A percentile compares a stretch with the other conserved stretches of the same genome.
These are phyloP conservation scores for Porites australiensis DNA, from an alignment of 64 coral and sea anemone genomes.

Conservation along the genomic window DNA sequence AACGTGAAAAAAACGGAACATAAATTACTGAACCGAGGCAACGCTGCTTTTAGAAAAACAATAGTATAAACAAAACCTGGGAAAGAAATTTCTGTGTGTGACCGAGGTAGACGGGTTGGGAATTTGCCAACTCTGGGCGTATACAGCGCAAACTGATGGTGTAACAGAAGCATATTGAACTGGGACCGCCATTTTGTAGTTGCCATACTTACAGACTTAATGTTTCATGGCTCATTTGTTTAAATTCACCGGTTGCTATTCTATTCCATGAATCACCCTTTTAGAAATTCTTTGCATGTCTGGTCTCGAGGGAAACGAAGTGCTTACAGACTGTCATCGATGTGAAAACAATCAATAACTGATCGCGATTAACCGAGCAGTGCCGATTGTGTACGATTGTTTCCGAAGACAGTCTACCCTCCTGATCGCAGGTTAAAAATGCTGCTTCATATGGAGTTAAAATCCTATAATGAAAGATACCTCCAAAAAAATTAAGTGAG, in stretches of 20 bases:
- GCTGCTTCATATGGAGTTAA: too few relatives aligned
- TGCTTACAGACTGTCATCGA: neutral
- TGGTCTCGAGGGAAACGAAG: neutral
- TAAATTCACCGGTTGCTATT: constrained; percentile 64
- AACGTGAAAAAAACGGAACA: neutral
- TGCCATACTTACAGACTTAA: constrained; percentile 52
- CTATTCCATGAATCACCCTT: neutral
- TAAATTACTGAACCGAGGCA: neutral
- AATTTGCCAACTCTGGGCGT: constrained; percentile 71
- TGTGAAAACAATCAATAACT: neutral
- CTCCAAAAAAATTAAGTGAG: too few relatives aligned
- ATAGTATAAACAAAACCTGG: constrained; percentile 21
- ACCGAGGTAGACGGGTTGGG: constrained; percentile 38
- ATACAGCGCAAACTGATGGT: constrained; percentile 36
- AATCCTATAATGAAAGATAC: too few relatives aligned
- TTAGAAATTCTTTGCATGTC: neutral
- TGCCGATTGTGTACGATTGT: neutral
- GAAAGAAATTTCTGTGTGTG: constrained; percentile 56
- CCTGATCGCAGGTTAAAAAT: too few relatives aligned
- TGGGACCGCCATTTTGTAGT: constrained; percentile 48
- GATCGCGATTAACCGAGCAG: neutral
- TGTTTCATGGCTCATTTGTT: constrained; percentile 66
- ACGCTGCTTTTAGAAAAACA: neutral
- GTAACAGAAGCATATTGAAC: neutral
- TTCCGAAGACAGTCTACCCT: too few relatives aligned